A percentile compares a stretch with the other conserved stretches of the same genome.
Conservation (phyloP, 2,888 invertebrate species). For the Drymonia ruficornis region DNA sequence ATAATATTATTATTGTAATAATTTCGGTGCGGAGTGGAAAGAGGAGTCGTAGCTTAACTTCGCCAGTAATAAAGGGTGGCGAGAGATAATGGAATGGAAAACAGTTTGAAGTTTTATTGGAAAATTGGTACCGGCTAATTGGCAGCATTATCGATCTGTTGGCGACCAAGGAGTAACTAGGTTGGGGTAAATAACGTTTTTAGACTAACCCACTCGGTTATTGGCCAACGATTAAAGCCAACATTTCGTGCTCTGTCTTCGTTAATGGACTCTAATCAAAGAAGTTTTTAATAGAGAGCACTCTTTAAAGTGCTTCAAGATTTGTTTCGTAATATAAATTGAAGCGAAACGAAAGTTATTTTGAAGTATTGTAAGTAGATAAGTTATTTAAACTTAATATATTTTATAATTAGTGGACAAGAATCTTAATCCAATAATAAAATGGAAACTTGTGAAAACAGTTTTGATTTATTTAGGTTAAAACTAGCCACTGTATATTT, state of each 20-base stretch:
- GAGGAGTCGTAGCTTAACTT: conserved; percentile 82
- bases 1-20: conserved; percentile 85
- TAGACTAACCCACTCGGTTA: conserved; percentile 51
- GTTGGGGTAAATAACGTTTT: conserved; percentile 59
- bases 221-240: conserved; percentile 40
- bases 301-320: conserved; percentile 41
- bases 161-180: conserved; percentile 64
- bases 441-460: neutral
- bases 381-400: neutral
- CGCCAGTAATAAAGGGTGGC: conserved; percentile 82
- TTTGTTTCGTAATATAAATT: conserved; percentile 44
- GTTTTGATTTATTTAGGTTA: neutral
- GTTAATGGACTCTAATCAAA: conserved; percentile 44
- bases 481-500: too few relatives aligned
- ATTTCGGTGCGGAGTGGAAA: conserved; percentile 77
- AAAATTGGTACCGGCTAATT: conserved; percentile 83
- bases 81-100: conserved; percentile 85
- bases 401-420: neutral
- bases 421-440: neutral
- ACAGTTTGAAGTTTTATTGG: conserved; percentile 85
- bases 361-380: conserved; percentile 10
- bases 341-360: conserved; percentile 25
- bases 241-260: conserved; percentile 44
- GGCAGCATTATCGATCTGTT: conserved; percentile 80
- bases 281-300: conserved; percentile 44